These are phyloP conservation scores for Pseudoips prasinana DNA, from an alignment of 2,888 invertebrate genomes.

Conservation along the genomic window DNA sequence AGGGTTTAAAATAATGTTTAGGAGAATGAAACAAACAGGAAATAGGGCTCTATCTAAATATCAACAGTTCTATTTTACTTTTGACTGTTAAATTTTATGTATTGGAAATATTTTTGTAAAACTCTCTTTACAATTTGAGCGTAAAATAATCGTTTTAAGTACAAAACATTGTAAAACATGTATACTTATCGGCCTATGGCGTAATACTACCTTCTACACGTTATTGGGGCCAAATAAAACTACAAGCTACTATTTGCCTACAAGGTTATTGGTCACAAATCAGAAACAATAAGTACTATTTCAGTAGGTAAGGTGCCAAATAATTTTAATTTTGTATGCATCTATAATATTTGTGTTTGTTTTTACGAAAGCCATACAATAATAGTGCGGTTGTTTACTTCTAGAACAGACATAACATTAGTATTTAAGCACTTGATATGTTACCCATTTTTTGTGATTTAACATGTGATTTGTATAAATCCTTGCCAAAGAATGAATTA, in stretches of 20 bases:
- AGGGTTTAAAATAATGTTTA: no score
- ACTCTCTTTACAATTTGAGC: slow-evolving; percentile 26
- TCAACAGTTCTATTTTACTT: no score
- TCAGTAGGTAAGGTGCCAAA: slow-evolving; percentile 32
- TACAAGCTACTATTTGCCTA: slow-evolving; percentile 20
- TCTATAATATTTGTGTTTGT: not conserved
- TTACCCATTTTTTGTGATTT: slow-evolving; percentile 22
- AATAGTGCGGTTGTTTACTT: slow-evolving; percentile 8
- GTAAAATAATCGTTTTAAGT: slow-evolving; percentile 27
- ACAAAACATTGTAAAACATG: slow-evolving; percentile 27
- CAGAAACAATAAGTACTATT: slow-evolving; percentile 10
- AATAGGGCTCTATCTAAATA: no score
- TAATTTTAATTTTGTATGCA: slow-evolving; percentile 12
- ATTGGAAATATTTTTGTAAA: slow-evolving; percentile 41
- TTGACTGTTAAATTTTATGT: slow-evolving; percentile 2
- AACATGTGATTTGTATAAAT: slow-evolving; percentile 21
- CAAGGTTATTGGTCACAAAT: slow-evolving; percentile 19
- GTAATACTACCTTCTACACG: slow-evolving; percentile 20
- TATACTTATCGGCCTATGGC: slow-evolving; percentile 30
- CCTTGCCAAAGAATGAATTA: slow-evolving; percentile 19
- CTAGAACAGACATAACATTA: slow-evolving; percentile 8
- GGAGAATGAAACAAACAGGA: no score
- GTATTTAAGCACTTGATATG: slow-evolving; percentile 10
- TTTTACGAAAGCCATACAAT: no score
- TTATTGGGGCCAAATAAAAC: slow-evolving; percentile 42